phyloP scores from a whole-genome alignment of 1,140 invertebrate genomes.

The Ylistrum balloti region DNA sequence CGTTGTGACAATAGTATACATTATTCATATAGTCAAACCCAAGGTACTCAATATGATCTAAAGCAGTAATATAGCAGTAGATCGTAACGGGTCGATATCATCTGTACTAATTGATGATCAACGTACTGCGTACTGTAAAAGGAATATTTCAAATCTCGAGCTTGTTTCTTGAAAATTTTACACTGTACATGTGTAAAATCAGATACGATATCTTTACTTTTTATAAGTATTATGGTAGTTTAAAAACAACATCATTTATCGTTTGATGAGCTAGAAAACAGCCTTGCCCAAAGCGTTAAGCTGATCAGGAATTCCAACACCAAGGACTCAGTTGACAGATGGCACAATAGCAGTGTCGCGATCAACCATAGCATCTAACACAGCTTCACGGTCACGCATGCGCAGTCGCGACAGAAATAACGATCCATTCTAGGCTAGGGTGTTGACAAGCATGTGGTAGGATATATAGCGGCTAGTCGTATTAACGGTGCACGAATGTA shows the following conservation, averaged over 20 bases:
- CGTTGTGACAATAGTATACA: neutral
- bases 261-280: neutral
- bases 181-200: no score
- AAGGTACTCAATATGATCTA: neutral
- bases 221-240: no score
- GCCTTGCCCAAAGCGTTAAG: neutral
- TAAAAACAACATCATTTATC: neutral
- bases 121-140: no score
- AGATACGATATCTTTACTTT: no score
- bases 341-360: constrained; percentile 21
- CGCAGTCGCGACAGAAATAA: constrained; percentile 1
- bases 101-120: neutral
- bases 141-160: no score
- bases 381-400: constrained; percentile 23
- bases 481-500: neutral
- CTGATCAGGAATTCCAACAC: neutral
- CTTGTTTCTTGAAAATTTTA: no score
- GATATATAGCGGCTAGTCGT: neutral
- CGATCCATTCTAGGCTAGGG: neutral
- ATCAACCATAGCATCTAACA: constrained; percentile 10
- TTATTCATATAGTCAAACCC: neutral
- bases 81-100: neutral
- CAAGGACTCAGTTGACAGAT: constrained; percentile 23
- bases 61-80: neutral
- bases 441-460: neutral